Base-by-base conservation (phyloP, 2,888 invertebrate genomes). In the Beris morrisii region DNA sequence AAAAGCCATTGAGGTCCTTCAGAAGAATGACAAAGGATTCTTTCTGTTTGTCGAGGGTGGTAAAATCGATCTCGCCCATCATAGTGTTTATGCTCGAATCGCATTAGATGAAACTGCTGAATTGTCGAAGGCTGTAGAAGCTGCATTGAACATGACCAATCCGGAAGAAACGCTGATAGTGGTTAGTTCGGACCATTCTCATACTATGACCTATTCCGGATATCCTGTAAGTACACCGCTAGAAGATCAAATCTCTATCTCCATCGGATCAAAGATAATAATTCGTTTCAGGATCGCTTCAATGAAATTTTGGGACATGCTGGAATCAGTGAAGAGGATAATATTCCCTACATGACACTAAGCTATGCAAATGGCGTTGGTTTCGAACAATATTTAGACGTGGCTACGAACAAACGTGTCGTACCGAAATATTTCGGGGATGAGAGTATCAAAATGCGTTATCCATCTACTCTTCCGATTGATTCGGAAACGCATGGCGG, bases 101-200 rank as follows among this genome's bases (percentile, higher is more conserved):
- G 78, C 81, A 0, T 70, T 80, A 0, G 78, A 81, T 65, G 80
- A 81, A 70, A 79, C 80, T 2, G 83, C 90, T 0, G 91, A 92
- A 75, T 85, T 94, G 67, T 87, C 90, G 50, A 86, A 87, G 69
- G 90, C 95, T 1, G 84, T 92, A 7, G 78, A 85, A 71, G 81
- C 82, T 9, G 89, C 92, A 0, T 70, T 84, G 38, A 78, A 83
- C 52, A 76, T 88, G 77, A 87, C 89, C 0, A 81, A 83, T 69
- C 78, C 79, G 0, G 81, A 87, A 0, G 90, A 95, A 15, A 95
- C 95, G 0, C 81, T 95, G 30, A 84, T 93, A 7, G 84, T 95
- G 1, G 93, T 92, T 12, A 91, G 92, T 0, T 85, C 92, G 0
- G 93, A 93, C 79, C 93, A 93, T 75, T 87, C 91, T 2, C 92